phyloP scores from a whole-genome alignment of 2,888 invertebrate genomes.

The Lamellibrachia columna region DNA sequence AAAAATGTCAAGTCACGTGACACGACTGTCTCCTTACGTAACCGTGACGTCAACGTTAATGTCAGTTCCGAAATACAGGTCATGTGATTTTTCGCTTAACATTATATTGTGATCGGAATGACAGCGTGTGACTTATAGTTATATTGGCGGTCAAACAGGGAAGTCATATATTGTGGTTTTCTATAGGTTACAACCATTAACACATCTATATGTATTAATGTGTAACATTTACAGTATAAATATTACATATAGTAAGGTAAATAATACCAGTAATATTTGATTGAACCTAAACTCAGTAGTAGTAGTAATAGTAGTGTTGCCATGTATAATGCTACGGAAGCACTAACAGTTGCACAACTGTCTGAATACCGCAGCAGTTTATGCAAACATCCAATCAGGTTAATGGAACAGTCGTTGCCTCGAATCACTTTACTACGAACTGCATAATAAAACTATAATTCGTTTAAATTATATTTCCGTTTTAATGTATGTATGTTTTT shows the following conservation, averaged over 20 bases:
- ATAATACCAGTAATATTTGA: not conserved
- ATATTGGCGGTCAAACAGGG: not conserved
- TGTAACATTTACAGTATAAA: not conserved
- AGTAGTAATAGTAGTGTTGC: too few relatives aligned
- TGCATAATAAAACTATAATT: too few relatives aligned
- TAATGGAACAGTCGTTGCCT: too few relatives aligned
- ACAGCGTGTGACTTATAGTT: not conserved
- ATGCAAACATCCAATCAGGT: too few relatives aligned
- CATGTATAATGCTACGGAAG: not conserved
- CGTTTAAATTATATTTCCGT: too few relatives aligned
- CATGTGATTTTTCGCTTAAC: not conserved
- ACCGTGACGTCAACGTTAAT: too few relatives aligned
- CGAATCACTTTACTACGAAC: too few relatives aligned
- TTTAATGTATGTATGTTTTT: too few relatives aligned
- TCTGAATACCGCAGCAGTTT: not conserved
- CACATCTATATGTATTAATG: not conserved
- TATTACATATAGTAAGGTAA: not conserved
- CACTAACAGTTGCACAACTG: not conserved
- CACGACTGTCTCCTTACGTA: too few relatives aligned
- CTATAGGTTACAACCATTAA: not conserved
- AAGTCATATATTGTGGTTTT: not conserved
- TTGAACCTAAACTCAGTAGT: too few relatives aligned
- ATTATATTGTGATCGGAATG: not conserved
- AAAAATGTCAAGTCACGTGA: too few relatives aligned
- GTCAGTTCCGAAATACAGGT: not conserved